phyloP scores from a whole-genome alignment of 2,113 vertebrate genomes.

The Pyxicephalus adspersus region DNA sequence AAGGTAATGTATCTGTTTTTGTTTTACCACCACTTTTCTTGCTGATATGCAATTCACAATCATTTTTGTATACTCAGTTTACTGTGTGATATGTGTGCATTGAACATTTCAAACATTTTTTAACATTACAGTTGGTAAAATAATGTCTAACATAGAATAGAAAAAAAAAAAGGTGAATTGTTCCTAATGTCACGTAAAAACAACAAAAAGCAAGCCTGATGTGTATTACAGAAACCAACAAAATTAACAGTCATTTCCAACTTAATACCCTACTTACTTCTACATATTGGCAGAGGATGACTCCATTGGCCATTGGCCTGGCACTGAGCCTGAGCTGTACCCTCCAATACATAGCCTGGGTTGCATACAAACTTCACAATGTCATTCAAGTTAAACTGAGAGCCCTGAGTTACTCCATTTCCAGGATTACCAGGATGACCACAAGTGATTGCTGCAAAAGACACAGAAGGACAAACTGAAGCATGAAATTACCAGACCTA shows the following conservation, averaged over 20 bases:
- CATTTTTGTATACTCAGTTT: no score
- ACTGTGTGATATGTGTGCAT: no score
- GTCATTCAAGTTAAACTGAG: slow-evolving; percentile 93
- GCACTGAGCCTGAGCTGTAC: slow-evolving; percentile 82
- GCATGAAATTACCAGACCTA: no score
- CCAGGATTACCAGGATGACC: slow-evolving; percentile 93
- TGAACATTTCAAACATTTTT: no score
- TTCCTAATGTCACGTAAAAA: neutral
- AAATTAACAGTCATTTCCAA: no score
- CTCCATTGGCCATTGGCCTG: slow-evolving; percentile 94
- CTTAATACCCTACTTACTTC: slow-evolving; percentile 74
- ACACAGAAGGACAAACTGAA: neutral
- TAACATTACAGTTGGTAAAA: no score
- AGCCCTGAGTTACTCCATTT: slow-evolving; percentile 89
- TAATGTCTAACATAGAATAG: no score
- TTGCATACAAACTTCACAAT: slow-evolving; percentile 89
- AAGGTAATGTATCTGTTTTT: no score
- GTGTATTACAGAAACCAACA: no score
- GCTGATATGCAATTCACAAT: no score
- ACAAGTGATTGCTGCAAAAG: slow-evolving; percentile 88
- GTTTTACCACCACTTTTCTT: no score
- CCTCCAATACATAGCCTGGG: slow-evolving; percentile 86
- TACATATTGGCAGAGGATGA: slow-evolving; percentile 85
- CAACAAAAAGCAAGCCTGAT: neutral
- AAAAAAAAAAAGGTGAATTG: neutral